Base-by-base conservation (phyloP, 1,140 invertebrate species). In the Penaeus indicus region DNA sequence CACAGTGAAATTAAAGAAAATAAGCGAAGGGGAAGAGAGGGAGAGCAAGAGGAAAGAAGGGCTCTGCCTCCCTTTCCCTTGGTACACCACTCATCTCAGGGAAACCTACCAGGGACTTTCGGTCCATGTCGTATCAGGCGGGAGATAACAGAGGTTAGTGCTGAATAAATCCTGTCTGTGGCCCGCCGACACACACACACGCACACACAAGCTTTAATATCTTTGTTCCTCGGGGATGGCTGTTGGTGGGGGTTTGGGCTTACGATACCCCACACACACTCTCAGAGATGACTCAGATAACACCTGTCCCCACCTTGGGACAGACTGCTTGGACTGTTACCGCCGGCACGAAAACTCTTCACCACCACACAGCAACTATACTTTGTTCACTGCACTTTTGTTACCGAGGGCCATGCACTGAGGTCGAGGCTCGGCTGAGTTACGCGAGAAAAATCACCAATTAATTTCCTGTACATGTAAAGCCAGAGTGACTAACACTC, bases 31-130 rank as follows among this genome's bases (percentile, higher is more conserved):
- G 47, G 47, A 47, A 47, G 47, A 47, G 47, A 47, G 47, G 47
- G 47, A 47, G 47, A 47, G 47, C 47, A 13, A 47, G 47, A 13
- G 47, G 47, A 47, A 47, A 47, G 47, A 47, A 47, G 47, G 47
- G 47, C 47, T 47, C 7, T 47, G 7, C 47, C 47, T 47, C 47
- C 11, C 47, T 47, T 47, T 47, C 47, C 47, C 47, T 47, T 47
- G 47, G 47, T 13, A 47, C 47, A 47, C 47, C 47, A 47, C 47
- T 47, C 47, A 47, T 47, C 47, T 10, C 7, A 47, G 25, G 79
- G n/a, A 47, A 83, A 88, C 86, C 86, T 88, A 88, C 86, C 86
- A 88, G 86, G 80, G 86, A 77, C 86, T 88, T 88, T 54, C 86
- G 79, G 61, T 88, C 86, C 86, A 88, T 88, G 79, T 83, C 83